phyloP scores from a whole-genome alignment of 2,113 vertebrate genomes.

The Entomyzon cyanotis region DNA sequence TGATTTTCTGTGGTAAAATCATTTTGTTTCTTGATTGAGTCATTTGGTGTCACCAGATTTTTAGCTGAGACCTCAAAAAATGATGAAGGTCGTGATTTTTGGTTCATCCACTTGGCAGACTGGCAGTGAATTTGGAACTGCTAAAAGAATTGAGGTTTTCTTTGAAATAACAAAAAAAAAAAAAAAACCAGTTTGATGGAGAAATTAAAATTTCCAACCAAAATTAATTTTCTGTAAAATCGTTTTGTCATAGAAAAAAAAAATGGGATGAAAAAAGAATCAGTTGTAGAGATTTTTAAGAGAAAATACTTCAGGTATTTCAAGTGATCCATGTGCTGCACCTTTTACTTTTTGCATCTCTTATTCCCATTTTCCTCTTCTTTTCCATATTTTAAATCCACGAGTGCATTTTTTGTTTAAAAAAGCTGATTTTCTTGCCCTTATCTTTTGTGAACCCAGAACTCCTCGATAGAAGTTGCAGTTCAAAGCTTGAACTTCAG shows the following conservation, averaged over 20 bases:
- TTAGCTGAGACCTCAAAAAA: neutral
- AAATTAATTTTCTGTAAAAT: neutral
- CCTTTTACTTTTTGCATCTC: fast-evolving
- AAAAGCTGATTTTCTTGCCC: fast-evolving
- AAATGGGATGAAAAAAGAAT: fast-evolving
- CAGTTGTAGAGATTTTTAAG: neutral
- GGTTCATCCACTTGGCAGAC: neutral
- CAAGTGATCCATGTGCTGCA: neutral
- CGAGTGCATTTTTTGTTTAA: neutral
- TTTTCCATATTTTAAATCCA: neutral
- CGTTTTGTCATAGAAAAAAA: neutral
- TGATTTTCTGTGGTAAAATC: constrained; percentile 15
- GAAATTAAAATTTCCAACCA: neutral
- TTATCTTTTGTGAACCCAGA: fast-evolving
- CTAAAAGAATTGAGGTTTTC: neutral
- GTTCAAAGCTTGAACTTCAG: neutral
- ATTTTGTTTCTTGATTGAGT: constrained; percentile 33
- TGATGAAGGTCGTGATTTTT: neutral
- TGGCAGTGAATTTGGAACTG: neutral
- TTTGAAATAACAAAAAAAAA: neutral
- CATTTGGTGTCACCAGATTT: constrained; percentile 15
- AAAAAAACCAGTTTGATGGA: neutral
- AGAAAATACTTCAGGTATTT: neutral
- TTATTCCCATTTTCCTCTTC: neutral
- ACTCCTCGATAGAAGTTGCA: neutral